Base-by-base conservation (phyloP, 2,888 invertebrate species). In the Drosophila meridionalis region DNA sequence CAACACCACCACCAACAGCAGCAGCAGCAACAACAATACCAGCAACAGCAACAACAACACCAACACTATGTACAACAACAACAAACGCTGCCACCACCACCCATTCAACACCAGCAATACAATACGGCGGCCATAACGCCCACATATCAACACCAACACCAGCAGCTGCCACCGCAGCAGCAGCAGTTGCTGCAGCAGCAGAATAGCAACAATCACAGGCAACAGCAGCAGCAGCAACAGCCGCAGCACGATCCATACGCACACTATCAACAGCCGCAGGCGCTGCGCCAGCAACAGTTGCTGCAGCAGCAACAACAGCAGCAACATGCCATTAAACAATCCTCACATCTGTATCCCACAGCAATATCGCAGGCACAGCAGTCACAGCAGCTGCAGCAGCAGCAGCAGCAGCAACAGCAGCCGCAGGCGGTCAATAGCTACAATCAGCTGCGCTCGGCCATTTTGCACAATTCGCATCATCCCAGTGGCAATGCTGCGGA, bases 41-140 rank as follows among this genome's bases (percentile, higher is more conserved):
- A 82, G 42, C 76, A 83, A 34, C 87, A 75, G 40, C 83, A 83
- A 38, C 78, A 82, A 45, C 77, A 83, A 75, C 91, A 87, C 76
- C 89, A 87, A 75, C 87, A 87, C 78, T 86, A 84, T 73, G 80
- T 87, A 69, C 81, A 87, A 65, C 87, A 83, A 69, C 88, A 83
- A 68, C 89, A 88, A 91, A 93, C 92, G 68, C 91, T 93, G 81
- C 91, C 92, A 83, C 90, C 91, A 78, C 91, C 92, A 85, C 89
- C 90, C 72, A 91, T 92, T 86, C 92, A 92, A 87, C 92, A 93
- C 78, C 93, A 94, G 70, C 94, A 93, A 82, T 93, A 93, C 76
- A 94, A 94, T 64, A 80, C 93, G 86, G 91, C 91, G 74, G 91
- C 91, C 65, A 92, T 92, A 76, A 90, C 92, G 74, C 83, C 92